These are phyloP conservation scores for Pantelozetes paolii DNA, from an alignment of 2,888 invertebrate species.

Conservation along the genomic window DNA sequence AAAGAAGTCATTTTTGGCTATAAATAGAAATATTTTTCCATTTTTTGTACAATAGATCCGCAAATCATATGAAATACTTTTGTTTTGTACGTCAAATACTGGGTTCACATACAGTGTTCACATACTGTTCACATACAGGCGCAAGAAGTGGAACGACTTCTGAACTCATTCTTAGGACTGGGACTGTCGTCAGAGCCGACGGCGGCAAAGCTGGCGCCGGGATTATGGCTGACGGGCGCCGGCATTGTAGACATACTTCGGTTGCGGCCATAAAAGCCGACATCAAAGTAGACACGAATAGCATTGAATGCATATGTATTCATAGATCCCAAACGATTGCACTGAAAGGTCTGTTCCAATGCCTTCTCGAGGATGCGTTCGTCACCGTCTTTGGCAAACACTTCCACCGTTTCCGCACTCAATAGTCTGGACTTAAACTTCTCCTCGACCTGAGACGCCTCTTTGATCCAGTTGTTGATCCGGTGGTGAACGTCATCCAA, in stretches of 20 bases:
- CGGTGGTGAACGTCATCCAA: conserved; percentile 34
- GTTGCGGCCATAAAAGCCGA: conserved; percentile 24
- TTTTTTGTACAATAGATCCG: conserved; percentile 3
- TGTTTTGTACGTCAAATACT: not conserved
- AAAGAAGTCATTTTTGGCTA: too few species aligned
- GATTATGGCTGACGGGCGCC: not conserved
- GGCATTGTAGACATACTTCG: conserved; percentile 33
- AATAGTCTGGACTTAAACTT: conserved; percentile 32
- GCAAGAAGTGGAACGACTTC: conserved; percentile 29
- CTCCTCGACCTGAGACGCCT: conserved; percentile 19
- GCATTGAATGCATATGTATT: conserved; percentile 42
- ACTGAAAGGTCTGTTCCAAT: conserved; percentile 41
- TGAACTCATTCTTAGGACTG: conserved; percentile 15
- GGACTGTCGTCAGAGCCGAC: conserved; percentile 4
- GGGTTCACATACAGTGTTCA: conserved; percentile 12
- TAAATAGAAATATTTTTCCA: too few species aligned
- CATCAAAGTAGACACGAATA: conserved; percentile 39
- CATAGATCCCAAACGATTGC: conserved; percentile 42
- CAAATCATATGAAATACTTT: not conserved
- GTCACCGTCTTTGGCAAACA: conserved; percentile 42
- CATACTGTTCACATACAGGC: conserved; percentile 7
- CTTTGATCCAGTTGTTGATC: conserved; percentile 38
- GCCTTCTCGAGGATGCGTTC: conserved; percentile 31
- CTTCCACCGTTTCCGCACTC: conserved; percentile 42
- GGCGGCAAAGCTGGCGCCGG: not conserved